Percentiles rank a stretch among this genome's conserved stretches.
Evolutionary conservation across 2,797 vertebrate genomes (phyloP).

Genomic region (Dendrocincla fuliginosa): DNA sequence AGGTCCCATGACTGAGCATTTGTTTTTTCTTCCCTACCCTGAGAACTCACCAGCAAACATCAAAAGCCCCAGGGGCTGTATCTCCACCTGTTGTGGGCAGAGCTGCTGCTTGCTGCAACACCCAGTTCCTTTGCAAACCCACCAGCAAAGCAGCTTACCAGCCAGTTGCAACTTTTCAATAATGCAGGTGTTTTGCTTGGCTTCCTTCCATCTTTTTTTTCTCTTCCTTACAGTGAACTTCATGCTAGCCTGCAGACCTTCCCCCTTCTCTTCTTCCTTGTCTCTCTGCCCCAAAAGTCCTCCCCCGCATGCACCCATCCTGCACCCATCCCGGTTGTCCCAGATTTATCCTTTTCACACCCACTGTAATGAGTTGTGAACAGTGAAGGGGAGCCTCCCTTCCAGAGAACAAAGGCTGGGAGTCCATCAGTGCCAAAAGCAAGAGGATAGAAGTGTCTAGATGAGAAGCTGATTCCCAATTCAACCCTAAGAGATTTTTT

Average conservation of each 20-base stretch:
- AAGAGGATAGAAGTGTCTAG: background rate
- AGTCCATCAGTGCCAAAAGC: background rate
- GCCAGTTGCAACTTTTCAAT: slow-evolving; percentile 27
- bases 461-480: background rate
- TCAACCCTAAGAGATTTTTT: background rate
- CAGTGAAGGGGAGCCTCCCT: background rate
- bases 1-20: accelerated
- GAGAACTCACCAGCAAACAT: background rate
- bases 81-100: background rate
- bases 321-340: background rate
- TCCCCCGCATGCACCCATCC: background rate
- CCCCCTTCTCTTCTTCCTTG: background rate
- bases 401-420: background rate
- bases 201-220: background rate
- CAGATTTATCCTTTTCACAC: background rate
- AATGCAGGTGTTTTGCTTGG: background rate
- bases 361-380: background rate
- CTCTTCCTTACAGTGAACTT: background rate
- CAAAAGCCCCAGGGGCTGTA: background rate
- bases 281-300: background rate
- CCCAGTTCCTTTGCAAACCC: background rate
- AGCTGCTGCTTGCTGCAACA: background rate
- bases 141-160: background rate
- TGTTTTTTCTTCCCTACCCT: background rate
- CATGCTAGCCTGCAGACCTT: background rate